Conservation (phyloP, 2,888 invertebrate species). For the Ormyrus nitidulus region DNA sequence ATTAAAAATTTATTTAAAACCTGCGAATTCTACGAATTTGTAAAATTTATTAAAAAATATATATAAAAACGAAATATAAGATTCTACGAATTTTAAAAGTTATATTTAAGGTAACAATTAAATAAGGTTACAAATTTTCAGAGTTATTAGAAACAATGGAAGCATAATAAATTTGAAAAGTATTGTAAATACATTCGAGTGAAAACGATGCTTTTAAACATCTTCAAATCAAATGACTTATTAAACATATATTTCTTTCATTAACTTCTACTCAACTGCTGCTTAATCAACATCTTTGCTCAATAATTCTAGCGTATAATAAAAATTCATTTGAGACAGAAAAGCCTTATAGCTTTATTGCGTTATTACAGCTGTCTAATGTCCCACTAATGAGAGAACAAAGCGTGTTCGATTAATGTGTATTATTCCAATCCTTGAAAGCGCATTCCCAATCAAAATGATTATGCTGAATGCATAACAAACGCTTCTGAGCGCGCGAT, state of each 20-base stretch:
- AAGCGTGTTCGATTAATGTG: constrained; percentile 56
- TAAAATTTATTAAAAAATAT: too few relatives aligned
- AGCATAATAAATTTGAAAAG: background rate
- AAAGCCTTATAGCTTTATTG: constrained; percentile 50
- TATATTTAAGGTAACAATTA: too few relatives aligned
- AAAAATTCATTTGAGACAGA: constrained; percentile 4
- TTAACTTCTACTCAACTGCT: background rate
- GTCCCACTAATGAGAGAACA: constrained; percentile 48
- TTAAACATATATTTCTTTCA: background rate
- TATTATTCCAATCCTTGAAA: constrained; percentile 44
- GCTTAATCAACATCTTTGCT: constrained; percentile 7
- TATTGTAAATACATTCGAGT: background rate
- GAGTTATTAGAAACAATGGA: constrained; percentile 6
- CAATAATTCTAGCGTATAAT: constrained; percentile 10
- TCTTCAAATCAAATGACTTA: background rate
- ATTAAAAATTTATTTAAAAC: too few relatives aligned
- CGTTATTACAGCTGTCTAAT: constrained; percentile 26
- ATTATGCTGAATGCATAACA: constrained; percentile 54
- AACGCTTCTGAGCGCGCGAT: constrained; percentile 51
- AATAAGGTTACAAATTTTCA: background rate
- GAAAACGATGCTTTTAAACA: background rate
- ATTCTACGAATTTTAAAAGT: too few relatives aligned
- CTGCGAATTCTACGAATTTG: too few relatives aligned
- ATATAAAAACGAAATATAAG: too few relatives aligned
- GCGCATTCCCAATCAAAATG: constrained; percentile 54